Evolutionary conservation across 2,888 invertebrate species (phyloP).

Genomic region (Dromius quadrimaculatus): DNA sequence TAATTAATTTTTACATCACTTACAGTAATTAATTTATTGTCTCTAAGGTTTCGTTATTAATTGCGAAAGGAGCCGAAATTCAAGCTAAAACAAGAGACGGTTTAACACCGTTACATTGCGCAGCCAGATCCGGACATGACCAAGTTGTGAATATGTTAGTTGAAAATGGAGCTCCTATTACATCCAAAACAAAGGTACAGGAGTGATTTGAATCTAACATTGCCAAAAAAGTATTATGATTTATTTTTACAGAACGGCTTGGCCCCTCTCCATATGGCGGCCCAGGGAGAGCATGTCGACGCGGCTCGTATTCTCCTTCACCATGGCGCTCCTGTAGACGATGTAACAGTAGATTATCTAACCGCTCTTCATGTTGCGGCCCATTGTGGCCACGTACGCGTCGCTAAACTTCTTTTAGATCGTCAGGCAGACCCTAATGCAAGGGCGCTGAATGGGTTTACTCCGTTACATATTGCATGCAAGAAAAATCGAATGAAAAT

Average conservation of each 20-base stretch:
- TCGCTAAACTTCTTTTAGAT: slow-evolving; percentile 91
- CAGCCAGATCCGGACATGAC: slow-evolving; percentile 95
- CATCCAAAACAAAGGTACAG: slow-evolving; percentile 97
- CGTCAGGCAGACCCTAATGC: slow-evolving; percentile 97
- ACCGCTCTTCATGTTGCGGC: slow-evolving; percentile 97
- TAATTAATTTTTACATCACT: neutral
- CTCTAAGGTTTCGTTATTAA: slow-evolving; percentile 78
- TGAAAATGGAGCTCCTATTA: slow-evolving; percentile 91
- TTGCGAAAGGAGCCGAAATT: slow-evolving; percentile 91
- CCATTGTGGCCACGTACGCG: slow-evolving; percentile 93
- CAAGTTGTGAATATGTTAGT: slow-evolving; percentile 91
- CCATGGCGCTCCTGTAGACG: slow-evolving; percentile 97
- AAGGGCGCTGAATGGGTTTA: slow-evolving; percentile 96
- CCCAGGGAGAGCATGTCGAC: slow-evolving; percentile 98
- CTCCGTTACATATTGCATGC: slow-evolving; percentile 97
- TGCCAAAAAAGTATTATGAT: no score
- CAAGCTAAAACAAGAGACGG: slow-evolving; percentile 95
- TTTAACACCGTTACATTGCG: slow-evolving; percentile 96
- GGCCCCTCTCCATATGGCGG: slow-evolving; percentile 98
- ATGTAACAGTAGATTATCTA: slow-evolving; percentile 97
- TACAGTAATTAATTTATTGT: neutral
- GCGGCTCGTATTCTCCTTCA: slow-evolving; percentile 92
- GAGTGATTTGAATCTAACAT: neutral
- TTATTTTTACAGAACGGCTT: slow-evolving; percentile 78
- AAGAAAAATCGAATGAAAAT: slow-evolving; percentile 98